Conservation (phyloP, 2,113 vertebrate genomes). For the Paraplagusia blochii region DNA sequence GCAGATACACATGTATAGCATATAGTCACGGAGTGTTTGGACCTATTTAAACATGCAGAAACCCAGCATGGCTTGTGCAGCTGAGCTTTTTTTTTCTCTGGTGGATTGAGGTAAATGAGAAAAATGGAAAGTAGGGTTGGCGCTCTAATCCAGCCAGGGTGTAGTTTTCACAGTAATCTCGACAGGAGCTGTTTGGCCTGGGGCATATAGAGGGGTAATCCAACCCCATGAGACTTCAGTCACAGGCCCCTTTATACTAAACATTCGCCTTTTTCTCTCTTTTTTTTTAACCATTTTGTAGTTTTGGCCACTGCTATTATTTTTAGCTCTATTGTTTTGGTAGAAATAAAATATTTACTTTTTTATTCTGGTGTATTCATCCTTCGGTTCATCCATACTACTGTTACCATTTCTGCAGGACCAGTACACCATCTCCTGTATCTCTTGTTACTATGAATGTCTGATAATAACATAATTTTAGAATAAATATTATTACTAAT, state of each 20-base stretch:
- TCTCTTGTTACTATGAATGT: too few relatives aligned
- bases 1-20: slow-evolving; percentile 1
- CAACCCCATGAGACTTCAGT: slow-evolving; percentile 69
- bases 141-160: slow-evolving; percentile 75
- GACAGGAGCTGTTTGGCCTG: slow-evolving; percentile 75
- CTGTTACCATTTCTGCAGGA: too few relatives aligned
- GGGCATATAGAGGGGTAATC: slow-evolving; percentile 77
- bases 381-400: too few relatives aligned
- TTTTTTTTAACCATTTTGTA: too few relatives aligned
- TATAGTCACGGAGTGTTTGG: background rate
- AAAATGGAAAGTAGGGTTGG: slow-evolving; percentile 73
- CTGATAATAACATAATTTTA: too few relatives aligned
- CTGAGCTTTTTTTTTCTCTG: slow-evolving; percentile 70
- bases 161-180: slow-evolving; percentile 76
- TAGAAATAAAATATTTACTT: too few relatives aligned
- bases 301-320: too few relatives aligned
- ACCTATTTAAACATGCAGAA: slow-evolving; percentile 2
- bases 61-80: slow-evolving; percentile 72
- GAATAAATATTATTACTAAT: too few relatives aligned
- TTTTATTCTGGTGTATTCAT: too few relatives aligned
- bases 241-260: slow-evolving; percentile 39
- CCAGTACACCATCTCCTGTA: too few relatives aligned
- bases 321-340: too few relatives aligned
- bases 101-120: slow-evolving; percentile 71
- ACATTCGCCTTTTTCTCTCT: background rate